Base-by-base conservation (phyloP, 2,888 invertebrate species). In the Mallateleia sp. region DNA sequence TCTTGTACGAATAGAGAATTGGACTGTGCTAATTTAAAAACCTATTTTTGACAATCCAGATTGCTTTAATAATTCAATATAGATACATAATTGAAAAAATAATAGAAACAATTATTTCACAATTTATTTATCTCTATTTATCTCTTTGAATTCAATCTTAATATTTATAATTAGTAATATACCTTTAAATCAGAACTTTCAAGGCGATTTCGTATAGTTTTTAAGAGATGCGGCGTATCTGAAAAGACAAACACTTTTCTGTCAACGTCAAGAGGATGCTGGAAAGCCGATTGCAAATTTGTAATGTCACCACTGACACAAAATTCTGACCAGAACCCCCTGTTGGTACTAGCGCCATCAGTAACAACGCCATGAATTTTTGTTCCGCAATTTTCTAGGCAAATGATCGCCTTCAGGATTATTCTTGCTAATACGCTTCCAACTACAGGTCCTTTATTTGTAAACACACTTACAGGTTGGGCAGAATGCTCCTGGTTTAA, bases 381-480 rank as follows among this genome's bases (percentile, higher is more conserved):
- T 50, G 50, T 50, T 7, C 50, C 50, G 18, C 50, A 50, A 5
- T 50, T 50, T 50, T 18, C 50, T 50, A 50, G 11, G 22, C 20
- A 50, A 50, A 50, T 50, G 3, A 50, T 50, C 50, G 50, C 50
- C 14, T 50, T 50, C 20, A 38, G 2, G 11, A 38, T 38, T 38
- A 38, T 9, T 38, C 11, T 38, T 2, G 38, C 38, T 11, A 38
- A 11, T 11, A 38, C 11, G 2, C 11, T 38, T 11, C 38, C 38
- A 38, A 11, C 24, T 28, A 64, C 69, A 14, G 84, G 58, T 1
- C 85, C 80, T 62, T 75, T 74, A n/a, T 81, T 86, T 8, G 88
- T 77, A 56, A 90, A 87, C 15, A 89, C 82, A 56, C 64, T 81
- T 38, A 89, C 69, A 8, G 88, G 88, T 75, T 89, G 89, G 8